Base-by-base conservation (phyloP, 2,888 invertebrate genomes). In the Papilio protenor region DNA sequence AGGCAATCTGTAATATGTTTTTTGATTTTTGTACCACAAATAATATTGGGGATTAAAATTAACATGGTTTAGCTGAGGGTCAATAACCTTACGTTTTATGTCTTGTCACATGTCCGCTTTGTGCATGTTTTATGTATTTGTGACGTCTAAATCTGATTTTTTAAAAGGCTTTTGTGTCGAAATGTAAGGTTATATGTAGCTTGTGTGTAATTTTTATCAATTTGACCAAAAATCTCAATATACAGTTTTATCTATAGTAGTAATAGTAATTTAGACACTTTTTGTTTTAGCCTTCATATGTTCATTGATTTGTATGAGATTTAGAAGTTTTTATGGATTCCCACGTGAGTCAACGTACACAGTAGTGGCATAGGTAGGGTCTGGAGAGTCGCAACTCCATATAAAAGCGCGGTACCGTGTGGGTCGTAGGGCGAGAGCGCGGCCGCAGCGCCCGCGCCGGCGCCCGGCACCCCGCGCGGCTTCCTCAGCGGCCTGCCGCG, bases 401-500 rank as follows among this genome's bases (percentile, higher is more conserved):
- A 27, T 14, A 66, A 75, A 47, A 27, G 23, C 59, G 71, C 52
- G 71, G 27, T 49, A 16, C 49, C 21, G 10, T 71, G 71, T 71
- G 23, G 57, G 55, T 45, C 73, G 16, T 49, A 73, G 69, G 69
- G 69, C 47, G 77, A 69, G 49, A n/a, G 40, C 55, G 21, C 64
- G 57, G 27, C 64, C 64, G 33, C 45, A 2, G 12, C 55, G 57
- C 77, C 45, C 79, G 66, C 83, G 80, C 77, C 82, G 0, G 61
- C 83, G 80, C 77, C 82, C 0, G 84, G 77, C 85, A 8, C 87
- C 82, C 78, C 81, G 57, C 85, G 87, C 84, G 90, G 94, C 80
- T 94, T 95, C 87, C 91, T 95, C 2, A 90, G 90, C 87, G 94
- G 92, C 0, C 87, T 95, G 14, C 95, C 95, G 1, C 82, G 95